Percentiles rank a stretch among this genome's conserved stretches.
Conservation (phyloP, 1,140 invertebrate species). For the Anastrepha obliqua region DNA sequence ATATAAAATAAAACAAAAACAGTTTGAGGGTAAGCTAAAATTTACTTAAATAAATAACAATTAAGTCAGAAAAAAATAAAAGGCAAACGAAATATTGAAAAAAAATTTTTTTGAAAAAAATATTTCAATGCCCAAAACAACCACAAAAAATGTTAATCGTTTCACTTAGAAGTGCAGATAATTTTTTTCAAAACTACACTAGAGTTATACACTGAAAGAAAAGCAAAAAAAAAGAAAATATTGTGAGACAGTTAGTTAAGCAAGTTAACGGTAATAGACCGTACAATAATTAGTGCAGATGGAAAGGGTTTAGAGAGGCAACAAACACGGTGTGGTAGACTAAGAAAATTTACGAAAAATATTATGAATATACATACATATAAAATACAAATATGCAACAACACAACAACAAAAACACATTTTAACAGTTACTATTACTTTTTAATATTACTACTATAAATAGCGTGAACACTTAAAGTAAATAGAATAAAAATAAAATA, state of each 20-base stretch:
- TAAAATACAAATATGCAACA: constrained; percentile 51
- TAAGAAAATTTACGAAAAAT: constrained; percentile 13
- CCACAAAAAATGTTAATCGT: constrained; percentile 35
- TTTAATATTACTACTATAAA: constrained; percentile 44
- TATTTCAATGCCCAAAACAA: constrained; percentile 20
- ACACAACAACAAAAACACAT: constrained; percentile 49
- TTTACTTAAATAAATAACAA: constrained; percentile 52
- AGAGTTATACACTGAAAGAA: constrained; percentile 28
- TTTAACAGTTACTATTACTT: constrained; percentile 58
- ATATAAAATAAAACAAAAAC: constrained; percentile 47
- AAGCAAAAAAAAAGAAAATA: background rate
- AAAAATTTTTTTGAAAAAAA: constrained; percentile 45
- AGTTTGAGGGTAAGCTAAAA: background rate
- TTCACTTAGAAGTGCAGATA: constrained; percentile 28
- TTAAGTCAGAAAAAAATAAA: background rate
- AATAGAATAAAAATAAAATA: constrained; percentile 17
- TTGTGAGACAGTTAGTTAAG: constrained; percentile 23
- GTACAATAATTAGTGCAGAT: constrained; percentile 28
- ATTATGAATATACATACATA: background rate
- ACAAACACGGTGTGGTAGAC: constrained; percentile 10
- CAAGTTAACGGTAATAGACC: constrained; percentile 33
- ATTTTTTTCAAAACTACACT: constrained; percentile 24
- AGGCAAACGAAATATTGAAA: constrained; percentile 45
- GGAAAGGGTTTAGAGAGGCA: background rate
- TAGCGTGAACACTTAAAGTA: constrained; percentile 52